Evolutionary conservation across 2,888 invertebrate species (phyloP).

Genomic region (Boloria selene): DNA sequence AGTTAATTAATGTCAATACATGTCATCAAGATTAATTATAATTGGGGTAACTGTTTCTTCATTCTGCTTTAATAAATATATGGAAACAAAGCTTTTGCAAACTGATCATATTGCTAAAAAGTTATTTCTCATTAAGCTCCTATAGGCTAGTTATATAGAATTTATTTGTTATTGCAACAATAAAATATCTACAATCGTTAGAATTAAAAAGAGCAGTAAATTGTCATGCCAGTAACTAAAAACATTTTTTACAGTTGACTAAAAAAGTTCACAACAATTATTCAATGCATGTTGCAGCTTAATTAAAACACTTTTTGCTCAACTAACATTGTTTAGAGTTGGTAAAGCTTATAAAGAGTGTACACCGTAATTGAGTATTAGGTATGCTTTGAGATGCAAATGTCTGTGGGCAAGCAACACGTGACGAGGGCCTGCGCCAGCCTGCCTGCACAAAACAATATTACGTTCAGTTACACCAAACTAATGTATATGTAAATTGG

Average conservation of each 20-base stretch:
- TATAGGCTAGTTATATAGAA: no score
- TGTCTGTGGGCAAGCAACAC: slow-evolving; percentile 65
- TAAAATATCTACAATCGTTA: no score
- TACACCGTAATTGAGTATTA: slow-evolving; percentile 64
- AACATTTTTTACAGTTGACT: background rate
- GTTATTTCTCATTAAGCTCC: no score
- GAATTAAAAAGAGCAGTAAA: no score
- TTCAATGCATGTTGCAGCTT: background rate
- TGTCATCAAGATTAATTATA: no score
- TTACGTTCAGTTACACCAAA: slow-evolving; percentile 38
- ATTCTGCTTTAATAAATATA: no score
- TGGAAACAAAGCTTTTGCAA: no score
- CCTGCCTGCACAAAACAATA: slow-evolving; percentile 32
- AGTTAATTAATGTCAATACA: no score
- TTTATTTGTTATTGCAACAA: no score
- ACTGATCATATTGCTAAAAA: no score
- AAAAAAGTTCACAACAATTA: background rate
- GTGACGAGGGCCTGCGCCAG: slow-evolving; percentile 48
- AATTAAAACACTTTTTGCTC: slow-evolving; percentile 13
- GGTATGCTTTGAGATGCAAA: slow-evolving; percentile 76
- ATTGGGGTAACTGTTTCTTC: no score
- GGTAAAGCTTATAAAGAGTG: slow-evolving; percentile 40
- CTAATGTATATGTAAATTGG: slow-evolving; percentile 36
- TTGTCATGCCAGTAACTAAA: no score
- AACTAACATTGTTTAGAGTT: slow-evolving; percentile 15